Percentiles rank a stretch among this genome's conserved stretches.
These are phyloP conservation scores for Anthoscopus minutus DNA, from an alignment of 2,113 vertebrate genomes.

Conservation along the genomic window DNA sequence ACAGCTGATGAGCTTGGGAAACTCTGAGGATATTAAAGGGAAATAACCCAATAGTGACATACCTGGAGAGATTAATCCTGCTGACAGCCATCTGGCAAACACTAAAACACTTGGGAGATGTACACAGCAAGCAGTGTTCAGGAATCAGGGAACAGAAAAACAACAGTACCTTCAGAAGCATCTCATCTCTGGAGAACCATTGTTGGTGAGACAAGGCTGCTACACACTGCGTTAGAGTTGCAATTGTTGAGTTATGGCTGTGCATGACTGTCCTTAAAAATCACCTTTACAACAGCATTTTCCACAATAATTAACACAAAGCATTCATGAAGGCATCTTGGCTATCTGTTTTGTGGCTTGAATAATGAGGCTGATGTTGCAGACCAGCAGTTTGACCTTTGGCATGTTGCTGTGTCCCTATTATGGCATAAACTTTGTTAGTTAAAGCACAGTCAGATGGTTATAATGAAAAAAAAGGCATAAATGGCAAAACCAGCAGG, in stretches of 20 bases:
- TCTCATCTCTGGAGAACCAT: background rate
- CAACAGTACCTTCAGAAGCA: background rate
- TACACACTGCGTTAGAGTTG: background rate
- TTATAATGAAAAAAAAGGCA: background rate
- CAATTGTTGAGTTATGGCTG: background rate
- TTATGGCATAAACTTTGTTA: background rate
- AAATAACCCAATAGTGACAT: background rate
- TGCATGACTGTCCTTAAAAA: background rate
- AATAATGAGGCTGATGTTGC: background rate
- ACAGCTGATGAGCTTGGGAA: background rate
- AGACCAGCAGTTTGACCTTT: background rate
- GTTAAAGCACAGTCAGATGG: background rate
- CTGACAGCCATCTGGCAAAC: background rate
- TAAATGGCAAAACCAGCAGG: background rate
- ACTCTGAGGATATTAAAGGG: background rate
- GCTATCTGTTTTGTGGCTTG: background rate
- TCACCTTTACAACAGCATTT: rapidly evolving
- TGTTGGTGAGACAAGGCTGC: background rate
- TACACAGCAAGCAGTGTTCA: rapidly evolving
- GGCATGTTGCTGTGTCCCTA: background rate
- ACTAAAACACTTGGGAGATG: background rate
- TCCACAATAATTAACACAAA: background rate
- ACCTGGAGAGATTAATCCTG: background rate
- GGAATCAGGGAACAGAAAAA: background rate
- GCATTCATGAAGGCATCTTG: background rate